phyloP scores from a whole-genome alignment of 2,797 vertebrate genomes.

The Cheirogaleus major region DNA sequence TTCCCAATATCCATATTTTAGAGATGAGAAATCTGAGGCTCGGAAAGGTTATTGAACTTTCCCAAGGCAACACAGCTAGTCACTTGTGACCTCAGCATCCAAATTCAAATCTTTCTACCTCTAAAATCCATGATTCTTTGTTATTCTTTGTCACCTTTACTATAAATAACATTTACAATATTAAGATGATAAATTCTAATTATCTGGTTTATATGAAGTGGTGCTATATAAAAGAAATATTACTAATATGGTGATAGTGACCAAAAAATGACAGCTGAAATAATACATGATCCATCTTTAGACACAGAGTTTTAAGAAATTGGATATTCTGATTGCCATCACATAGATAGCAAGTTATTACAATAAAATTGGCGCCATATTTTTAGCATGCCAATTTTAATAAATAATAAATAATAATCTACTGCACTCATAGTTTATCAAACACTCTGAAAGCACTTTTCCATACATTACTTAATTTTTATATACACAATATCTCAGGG shows the following conservation, averaged over 20 bases:
- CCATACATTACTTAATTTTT: neutral
- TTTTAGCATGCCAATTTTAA: neutral
- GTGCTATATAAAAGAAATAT: neutral
- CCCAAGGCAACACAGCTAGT: neutral
- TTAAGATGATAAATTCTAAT: neutral
- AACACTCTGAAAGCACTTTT: neutral
- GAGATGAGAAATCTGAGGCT: neutral
- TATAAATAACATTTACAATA: neutral
- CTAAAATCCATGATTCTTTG: neutral
- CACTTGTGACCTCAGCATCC: neutral
- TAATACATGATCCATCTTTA: neutral
- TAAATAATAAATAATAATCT: neutral
- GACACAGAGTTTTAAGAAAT: neutral
- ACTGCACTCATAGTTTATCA: neutral
- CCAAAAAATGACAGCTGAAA: neutral
- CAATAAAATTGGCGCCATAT: neutral
- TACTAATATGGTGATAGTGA: neutral
- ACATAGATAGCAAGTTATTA: neutral
- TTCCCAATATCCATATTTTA: neutral
- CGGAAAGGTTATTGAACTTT: neutral
- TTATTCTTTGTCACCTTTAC: neutral
- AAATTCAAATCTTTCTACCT: neutral
- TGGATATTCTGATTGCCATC: neutral
- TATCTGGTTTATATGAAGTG: neutral
- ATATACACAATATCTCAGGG: neutral